A percentile compares a stretch with the other conserved stretches of the same genome.
Evolutionary conservation across 2,113 vertebrate genomes (phyloP).

Genomic region (Bettongia penicillata): DNA sequence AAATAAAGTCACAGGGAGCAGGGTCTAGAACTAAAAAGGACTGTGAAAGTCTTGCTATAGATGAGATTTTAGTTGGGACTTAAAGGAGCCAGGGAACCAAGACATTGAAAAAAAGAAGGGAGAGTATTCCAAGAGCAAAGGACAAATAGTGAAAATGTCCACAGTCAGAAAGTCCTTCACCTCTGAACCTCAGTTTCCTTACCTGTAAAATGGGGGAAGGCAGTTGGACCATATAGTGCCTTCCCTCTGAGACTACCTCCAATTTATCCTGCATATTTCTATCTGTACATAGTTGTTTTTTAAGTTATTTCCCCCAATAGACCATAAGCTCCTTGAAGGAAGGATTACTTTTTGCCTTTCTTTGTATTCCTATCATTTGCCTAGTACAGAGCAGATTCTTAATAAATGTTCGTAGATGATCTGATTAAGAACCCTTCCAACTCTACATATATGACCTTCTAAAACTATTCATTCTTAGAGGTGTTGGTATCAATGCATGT

Average conservation of each 20-base stretch:
- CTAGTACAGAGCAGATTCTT: background rate
- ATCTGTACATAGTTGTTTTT: background rate
- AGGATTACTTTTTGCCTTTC: background rate
- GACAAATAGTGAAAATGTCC: background rate
- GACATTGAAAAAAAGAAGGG: background rate
- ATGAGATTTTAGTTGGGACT: background rate
- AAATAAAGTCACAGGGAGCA: background rate
- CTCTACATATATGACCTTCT: background rate
- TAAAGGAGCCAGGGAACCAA: background rate
- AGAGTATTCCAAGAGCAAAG: background rate
- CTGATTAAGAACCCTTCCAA: background rate
- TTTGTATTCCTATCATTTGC: background rate
- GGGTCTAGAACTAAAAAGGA: background rate
- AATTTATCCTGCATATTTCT: background rate
- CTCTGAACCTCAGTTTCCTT: background rate
- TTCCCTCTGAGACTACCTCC: background rate
- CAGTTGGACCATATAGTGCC: background rate
- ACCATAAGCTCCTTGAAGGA: background rate
- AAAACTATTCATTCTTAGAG: background rate
- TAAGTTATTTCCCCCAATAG: background rate
- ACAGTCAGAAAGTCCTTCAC: background rate
- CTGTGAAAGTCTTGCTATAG: background rate
- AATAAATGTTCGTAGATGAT: background rate
- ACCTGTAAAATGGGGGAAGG: background rate
- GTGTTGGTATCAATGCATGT: background rate